phyloP scores from a whole-genome alignment of 2,797 vertebrate species.

The Sarcoramphus papa region DNA sequence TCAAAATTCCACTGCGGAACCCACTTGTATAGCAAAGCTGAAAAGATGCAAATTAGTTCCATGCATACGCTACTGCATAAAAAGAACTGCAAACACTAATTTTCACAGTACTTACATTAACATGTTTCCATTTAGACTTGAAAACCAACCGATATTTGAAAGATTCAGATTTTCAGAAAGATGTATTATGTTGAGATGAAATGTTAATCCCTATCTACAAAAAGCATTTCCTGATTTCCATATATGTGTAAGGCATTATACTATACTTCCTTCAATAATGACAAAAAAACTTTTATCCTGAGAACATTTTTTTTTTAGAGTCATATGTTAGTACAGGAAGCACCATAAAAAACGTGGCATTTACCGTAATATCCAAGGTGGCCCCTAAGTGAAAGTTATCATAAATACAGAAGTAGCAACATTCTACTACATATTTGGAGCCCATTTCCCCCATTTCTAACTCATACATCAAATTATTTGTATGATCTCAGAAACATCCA shows the following conservation, averaged over 20 bases:
- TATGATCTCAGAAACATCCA: not conserved
- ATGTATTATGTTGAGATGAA: not conserved
- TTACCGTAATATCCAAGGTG: not conserved
- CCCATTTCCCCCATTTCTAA: not conserved
- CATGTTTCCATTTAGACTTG: not conserved
- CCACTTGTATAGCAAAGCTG: not conserved
- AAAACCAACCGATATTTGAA: not conserved
- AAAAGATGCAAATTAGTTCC: not conserved
- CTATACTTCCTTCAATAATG: not conserved
- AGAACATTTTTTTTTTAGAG: not conserved
- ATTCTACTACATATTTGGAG: not conserved
- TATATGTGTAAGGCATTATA: not conserved
- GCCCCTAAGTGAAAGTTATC: not conserved
- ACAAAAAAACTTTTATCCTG: not conserved
- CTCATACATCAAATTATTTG: not conserved
- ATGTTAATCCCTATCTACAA: not conserved
- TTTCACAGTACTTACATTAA: conserved; percentile 8
- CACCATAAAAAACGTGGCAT: not conserved
- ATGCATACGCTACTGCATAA: not conserved
- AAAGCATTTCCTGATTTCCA: not conserved
- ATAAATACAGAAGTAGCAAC: not conserved
- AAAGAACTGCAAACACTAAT: conserved; percentile 10
- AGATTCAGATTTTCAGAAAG: not conserved
- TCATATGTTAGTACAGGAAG: not conserved
- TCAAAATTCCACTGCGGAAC: conserved; percentile 9